phyloP scores from a whole-genome alignment of 1,140 invertebrate genomes.

The Zophobas atratus region DNA sequence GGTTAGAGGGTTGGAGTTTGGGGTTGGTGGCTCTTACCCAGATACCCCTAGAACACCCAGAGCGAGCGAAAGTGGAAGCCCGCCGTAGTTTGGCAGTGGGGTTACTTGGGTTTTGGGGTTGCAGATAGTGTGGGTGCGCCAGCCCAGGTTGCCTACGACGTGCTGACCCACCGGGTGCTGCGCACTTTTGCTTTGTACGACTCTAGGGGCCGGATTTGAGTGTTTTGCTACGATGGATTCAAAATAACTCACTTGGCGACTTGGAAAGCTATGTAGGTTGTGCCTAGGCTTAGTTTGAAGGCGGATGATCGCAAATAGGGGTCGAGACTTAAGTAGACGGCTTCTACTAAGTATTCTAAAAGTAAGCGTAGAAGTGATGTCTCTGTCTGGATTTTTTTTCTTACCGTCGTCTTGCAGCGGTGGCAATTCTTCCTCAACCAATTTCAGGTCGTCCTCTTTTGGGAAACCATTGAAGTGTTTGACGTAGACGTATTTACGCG shows the following conservation, averaged over 20 bases:
- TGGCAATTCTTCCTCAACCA: slow-evolving; percentile 77
- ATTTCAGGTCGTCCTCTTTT: slow-evolving; percentile 74
- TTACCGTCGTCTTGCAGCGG: slow-evolving; percentile 75
- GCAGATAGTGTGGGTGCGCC: slow-evolving; percentile 72
- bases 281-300: slow-evolving; percentile 68
- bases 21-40: slow-evolving; percentile 66
- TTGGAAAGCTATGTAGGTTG: slow-evolving; percentile 75
- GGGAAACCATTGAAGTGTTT: slow-evolving; percentile 78
- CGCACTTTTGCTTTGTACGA: slow-evolving; percentile 76
- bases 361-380: neutral
- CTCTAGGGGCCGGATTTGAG: slow-evolving; percentile 63
- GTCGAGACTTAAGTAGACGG: slow-evolving; percentile 80
- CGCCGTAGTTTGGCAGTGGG: slow-evolving; percentile 19
- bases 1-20: too few species aligned
- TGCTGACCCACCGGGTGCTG: slow-evolving; percentile 70
- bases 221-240: slow-evolving; percentile 48
- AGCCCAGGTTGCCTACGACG: slow-evolving; percentile 71
- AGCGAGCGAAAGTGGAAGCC: slow-evolving; percentile 48
- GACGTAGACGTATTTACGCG: slow-evolving; percentile 74
- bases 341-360: slow-evolving; percentile 75
- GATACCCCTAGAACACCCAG: slow-evolving; percentile 73
- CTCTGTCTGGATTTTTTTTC: neutral
- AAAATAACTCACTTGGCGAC: slow-evolving; percentile 70
- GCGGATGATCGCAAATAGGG: slow-evolving; percentile 74
- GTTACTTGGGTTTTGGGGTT: slow-evolving; percentile 46